These are phyloP conservation scores for Corythornis cristatus DNA, from an alignment of 2,113 vertebrate species.

Conservation along the genomic window DNA sequence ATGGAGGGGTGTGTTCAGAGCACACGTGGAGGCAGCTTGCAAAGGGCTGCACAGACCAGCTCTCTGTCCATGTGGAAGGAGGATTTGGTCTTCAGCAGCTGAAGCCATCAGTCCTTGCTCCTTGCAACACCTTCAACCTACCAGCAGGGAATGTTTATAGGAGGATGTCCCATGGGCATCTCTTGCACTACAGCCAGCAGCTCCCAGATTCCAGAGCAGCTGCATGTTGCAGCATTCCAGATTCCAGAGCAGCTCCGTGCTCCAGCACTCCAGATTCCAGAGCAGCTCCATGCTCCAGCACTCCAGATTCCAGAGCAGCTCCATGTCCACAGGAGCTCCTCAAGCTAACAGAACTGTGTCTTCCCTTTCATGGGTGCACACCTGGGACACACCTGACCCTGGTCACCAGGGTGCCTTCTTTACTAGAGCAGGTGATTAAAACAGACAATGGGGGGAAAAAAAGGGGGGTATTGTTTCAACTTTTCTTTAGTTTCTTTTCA, in stretches of 20 bases:
- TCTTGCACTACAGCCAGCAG: background rate
- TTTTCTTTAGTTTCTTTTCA: background rate
- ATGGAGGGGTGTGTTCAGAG: background rate
- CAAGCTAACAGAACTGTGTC: background rate
- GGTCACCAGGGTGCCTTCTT: background rate
- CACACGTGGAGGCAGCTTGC: background rate
- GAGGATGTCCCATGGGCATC: background rate
- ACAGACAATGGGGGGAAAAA: too few relatives aligned
- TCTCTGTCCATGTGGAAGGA: background rate
- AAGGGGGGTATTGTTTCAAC: background rate
- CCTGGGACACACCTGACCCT: background rate
- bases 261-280: too few relatives aligned
- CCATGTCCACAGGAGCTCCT: background rate
- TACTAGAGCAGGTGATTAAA: background rate
- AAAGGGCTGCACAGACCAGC: accelerated
- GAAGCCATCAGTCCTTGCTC: background rate
- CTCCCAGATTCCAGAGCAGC: background rate
- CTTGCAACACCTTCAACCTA: background rate
- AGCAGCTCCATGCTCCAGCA: too few relatives aligned
- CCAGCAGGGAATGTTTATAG: background rate
- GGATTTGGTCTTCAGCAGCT: background rate
- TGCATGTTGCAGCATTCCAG: background rate
- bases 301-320: background rate
- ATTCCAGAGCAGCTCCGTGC: too few relatives aligned
- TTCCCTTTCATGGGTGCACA: background rate